Conservation (phyloP, 2,888 invertebrate species). For the Diaperis boleti region DNA sequence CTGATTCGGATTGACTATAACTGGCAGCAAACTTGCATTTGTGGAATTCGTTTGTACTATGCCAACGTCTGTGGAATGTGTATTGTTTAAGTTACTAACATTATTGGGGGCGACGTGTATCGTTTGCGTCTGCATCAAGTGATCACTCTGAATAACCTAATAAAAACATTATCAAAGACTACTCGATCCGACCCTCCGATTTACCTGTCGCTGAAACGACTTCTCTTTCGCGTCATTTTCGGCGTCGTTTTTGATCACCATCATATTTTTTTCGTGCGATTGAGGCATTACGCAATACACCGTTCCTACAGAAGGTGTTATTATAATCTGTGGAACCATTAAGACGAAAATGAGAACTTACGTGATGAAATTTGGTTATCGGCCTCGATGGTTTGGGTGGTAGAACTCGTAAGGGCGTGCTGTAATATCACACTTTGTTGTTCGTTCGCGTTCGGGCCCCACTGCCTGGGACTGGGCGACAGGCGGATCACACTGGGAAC, state of each 20-base stretch:
- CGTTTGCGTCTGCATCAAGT: slow-evolving; percentile 56
- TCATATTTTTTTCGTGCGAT: slow-evolving; percentile 73
- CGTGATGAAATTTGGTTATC: slow-evolving; percentile 52
- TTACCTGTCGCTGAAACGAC: slow-evolving; percentile 60
- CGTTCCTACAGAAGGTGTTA: slow-evolving; percentile 51
- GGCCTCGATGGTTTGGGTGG: slow-evolving; percentile 51
- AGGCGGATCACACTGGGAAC: slow-evolving; percentile 87
- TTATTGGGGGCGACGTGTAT: slow-evolving; percentile 55
- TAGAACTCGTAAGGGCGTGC: slow-evolving; percentile 59
- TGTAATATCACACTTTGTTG: slow-evolving; percentile 64
- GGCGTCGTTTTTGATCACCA: slow-evolving; percentile 74
- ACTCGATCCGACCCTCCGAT: too few relatives aligned
- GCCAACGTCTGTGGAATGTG: slow-evolving; percentile 56
- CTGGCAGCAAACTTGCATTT: slow-evolving; percentile 68
- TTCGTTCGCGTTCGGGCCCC: slow-evolving; percentile 63
- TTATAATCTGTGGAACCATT: too few relatives aligned
- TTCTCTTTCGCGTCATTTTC: slow-evolving; percentile 64
- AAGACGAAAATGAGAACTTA: too few relatives aligned
- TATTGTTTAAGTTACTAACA: slow-evolving; percentile 55
- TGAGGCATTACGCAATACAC: slow-evolving; percentile 64
- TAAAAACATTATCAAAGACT: slow-evolving; percentile 12
- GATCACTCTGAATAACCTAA: slow-evolving; percentile 62
- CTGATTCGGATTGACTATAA: slow-evolving; percentile 86
- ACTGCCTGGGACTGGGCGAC: slow-evolving; percentile 76
- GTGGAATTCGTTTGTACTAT: slow-evolving; percentile 65